Base-by-base conservation (phyloP, 2,888 invertebrate genomes). In the Malthinus flaveolus region DNA sequence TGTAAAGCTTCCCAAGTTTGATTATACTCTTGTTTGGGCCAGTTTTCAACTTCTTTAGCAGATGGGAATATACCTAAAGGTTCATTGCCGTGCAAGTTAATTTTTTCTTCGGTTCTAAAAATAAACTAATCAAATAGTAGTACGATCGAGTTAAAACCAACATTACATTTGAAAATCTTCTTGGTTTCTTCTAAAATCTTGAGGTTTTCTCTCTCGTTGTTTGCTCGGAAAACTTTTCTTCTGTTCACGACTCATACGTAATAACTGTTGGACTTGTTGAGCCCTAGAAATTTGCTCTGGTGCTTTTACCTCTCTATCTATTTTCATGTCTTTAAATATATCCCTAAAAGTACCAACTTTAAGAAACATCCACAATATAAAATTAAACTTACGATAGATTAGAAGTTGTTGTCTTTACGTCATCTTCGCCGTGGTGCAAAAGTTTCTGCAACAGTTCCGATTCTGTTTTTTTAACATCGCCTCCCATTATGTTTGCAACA, bases 251-350 rank as follows among this genome's bases (percentile, higher is more conserved):
- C 78, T 67, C 44, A 75, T 79, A 10, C 74, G 76, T 1, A 83
- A 78, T 34, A 81, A 74, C 2, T 82, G 79, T 64, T 80, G 81
- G 0, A 86, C 84, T 74, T 84, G 83, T 56, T 83, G 80, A 0
- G 84, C 84, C 70, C 83, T 78, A 0, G 80, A 79, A 42, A 77
- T 75, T 32, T 74, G 59, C 7, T 78, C 74, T 15, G 78, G 75
- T 11, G 68, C 55, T 46, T 81, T 81, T 37, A 76, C 74, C 11
- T 81, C 76, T 31, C 84, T 82, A 71, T 91, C 91, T 39, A 92
- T 85, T 75, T 90, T 89, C 91, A 92, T 91, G 32, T 87, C 89
- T 32, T 86, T 83, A 59, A 92, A 81, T 12, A 91, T 78, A 55
- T 90, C 87, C 78, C 90, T 91, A 73, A 59, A 78, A 75, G 44